Percentiles rank a stretch among this genome's conserved stretches.
Conservation (phyloP, 1,140 invertebrate genomes). For the Probaryconus sp. region DNA sequence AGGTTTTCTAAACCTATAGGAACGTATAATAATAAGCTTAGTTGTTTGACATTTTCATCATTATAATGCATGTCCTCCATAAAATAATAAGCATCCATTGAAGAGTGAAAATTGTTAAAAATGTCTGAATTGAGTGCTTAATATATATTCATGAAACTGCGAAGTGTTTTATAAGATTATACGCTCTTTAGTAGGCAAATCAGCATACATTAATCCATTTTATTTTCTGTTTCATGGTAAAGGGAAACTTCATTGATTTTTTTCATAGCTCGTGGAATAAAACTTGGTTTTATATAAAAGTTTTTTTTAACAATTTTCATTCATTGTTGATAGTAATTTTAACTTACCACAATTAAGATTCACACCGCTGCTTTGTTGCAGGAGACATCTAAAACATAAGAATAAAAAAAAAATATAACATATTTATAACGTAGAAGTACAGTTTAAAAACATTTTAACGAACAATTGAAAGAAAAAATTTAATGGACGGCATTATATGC, state of each 20-base stretch:
- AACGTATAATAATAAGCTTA: too few species aligned
- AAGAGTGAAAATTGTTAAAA: slow-evolving; percentile 16
- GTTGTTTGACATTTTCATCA: too few species aligned
- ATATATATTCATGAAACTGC: slow-evolving; percentile 29
- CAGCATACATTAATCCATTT: slow-evolving; percentile 36
- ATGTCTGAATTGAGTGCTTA: slow-evolving; percentile 19
- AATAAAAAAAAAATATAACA: too few species aligned
- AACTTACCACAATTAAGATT: slow-evolving; percentile 44
- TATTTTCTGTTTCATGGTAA: slow-evolving; percentile 18
- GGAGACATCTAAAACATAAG: too few species aligned
- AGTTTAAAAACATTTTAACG: too few species aligned
- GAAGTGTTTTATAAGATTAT: slow-evolving; percentile 17
- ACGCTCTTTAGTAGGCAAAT: slow-evolving; percentile 26
- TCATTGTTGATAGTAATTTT: slow-evolving; percentile 29
- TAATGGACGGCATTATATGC: too few species aligned
- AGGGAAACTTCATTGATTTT: slow-evolving; percentile 14
- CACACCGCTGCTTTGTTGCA: slow-evolving; percentile 23
- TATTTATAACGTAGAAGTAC: too few species aligned
- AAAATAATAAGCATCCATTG: background rate
- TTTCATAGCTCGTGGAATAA: slow-evolving; percentile 15
- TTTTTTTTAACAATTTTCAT: slow-evolving; percentile 43
- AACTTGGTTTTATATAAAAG: slow-evolving; percentile 33
- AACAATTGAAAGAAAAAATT: too few species aligned
- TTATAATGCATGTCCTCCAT: too few species aligned
- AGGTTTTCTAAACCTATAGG: too few species aligned